Percentiles rank a stretch among this genome's conserved stretches.
These are phyloP conservation scores for Azemiops feae DNA, from an alignment of 2,113 vertebrate genomes.

Conservation along the genomic window DNA sequence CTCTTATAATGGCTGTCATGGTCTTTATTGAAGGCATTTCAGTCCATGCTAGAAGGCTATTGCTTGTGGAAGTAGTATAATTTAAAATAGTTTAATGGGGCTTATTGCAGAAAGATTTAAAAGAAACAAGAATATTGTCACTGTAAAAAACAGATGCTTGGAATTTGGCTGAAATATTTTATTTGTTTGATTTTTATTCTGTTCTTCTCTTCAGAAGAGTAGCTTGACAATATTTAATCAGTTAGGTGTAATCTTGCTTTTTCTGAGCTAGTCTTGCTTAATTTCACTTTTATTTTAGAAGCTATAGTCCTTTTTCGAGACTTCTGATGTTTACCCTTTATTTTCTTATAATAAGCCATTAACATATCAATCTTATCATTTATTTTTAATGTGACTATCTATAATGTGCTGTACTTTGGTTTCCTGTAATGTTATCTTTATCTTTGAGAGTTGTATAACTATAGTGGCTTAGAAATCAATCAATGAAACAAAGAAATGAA, in stretches of 20 bases:
- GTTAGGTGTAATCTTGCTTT: not conserved
- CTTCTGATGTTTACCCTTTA: not conserved
- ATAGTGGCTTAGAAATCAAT: not conserved
- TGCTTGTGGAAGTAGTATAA: not conserved
- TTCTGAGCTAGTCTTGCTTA: not conserved
- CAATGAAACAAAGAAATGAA: not conserved
- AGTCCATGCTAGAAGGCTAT: not conserved
- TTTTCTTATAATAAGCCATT: not conserved
- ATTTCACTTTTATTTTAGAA: not conserved
- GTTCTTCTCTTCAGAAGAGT: not conserved
- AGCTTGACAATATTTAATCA: not conserved
- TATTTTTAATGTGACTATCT: not conserved
- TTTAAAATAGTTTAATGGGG: not conserved
- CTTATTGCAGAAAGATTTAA: not conserved
- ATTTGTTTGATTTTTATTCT: not conserved
- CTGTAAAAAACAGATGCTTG: not conserved
- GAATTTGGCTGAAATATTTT: not conserved
- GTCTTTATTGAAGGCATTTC: not conserved
- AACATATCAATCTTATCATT: not conserved
- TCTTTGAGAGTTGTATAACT: not conserved
- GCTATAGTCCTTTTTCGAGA: not conserved
- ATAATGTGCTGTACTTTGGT: not conserved
- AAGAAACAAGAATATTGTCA: not conserved
- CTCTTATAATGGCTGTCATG: not conserved
- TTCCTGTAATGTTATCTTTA: not conserved